Evolutionary conservation across 2,797 vertebrate species (phyloP).

Genomic region (Xenentodon cancila): DNA sequence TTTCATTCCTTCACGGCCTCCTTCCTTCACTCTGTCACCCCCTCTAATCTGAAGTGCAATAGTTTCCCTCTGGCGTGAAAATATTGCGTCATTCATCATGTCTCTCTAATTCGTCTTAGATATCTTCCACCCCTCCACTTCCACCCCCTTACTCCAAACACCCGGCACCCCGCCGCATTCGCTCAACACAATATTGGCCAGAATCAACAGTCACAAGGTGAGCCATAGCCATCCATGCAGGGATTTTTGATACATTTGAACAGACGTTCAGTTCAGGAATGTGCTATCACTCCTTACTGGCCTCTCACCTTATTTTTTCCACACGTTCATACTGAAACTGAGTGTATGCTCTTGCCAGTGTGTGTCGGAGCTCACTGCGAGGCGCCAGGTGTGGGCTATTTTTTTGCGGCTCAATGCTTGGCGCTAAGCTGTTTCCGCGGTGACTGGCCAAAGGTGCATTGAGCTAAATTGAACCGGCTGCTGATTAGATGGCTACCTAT

Average conservation of each 20-base stretch:
- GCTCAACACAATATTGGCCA: constrained; percentile 66
- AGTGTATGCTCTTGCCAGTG: background rate
- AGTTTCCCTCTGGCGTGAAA: constrained; percentile 84
- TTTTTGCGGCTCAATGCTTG: constrained; percentile 70
- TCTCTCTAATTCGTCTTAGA: constrained; percentile 78
- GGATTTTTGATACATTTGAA: constrained; percentile 52
- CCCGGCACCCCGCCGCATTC: constrained; percentile 43
- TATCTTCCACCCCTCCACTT: constrained; percentile 56
- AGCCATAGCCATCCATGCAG: constrained; percentile 51
- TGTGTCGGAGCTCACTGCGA: constrained; percentile 48
- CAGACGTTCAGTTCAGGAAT: constrained; percentile 51
- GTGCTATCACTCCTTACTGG: constrained; percentile 40
- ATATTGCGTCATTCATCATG: constrained; percentile 84
- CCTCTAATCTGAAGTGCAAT: constrained; percentile 80
- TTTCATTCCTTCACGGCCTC: constrained; percentile 62
- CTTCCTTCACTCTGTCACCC: constrained; percentile 65
- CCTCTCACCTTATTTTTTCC: constrained; percentile 15
- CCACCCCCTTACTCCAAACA: constrained; percentile 22
- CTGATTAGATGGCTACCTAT: constrained; percentile 69
- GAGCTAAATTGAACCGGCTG: constrained; percentile 69
- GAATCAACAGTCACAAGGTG: constrained; percentile 53
- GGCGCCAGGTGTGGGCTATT: constrained; percentile 58
- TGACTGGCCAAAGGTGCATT: constrained; percentile 70
- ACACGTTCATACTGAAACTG: constrained; percentile 17
- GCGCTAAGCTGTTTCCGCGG: constrained; percentile 66